Base-by-base conservation (phyloP, 2,797 vertebrate species). In the Catharus ustulatus region DNA sequence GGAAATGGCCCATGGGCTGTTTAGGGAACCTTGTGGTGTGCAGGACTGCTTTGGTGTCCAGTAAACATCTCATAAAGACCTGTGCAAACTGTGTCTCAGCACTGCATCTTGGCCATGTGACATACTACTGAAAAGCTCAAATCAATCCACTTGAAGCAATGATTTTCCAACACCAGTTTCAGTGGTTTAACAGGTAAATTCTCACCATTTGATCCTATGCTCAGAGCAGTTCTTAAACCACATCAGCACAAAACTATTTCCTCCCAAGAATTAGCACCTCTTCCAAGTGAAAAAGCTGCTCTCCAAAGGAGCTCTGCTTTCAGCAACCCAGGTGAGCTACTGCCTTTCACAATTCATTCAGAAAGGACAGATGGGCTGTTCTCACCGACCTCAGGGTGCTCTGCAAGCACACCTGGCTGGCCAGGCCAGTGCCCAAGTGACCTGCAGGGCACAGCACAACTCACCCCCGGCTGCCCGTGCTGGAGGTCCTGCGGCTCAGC, bases 391-490 rank as follows among this genome's bases (percentile, higher is more conserved):
- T 0, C 42, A 29, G 54, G 46, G 34, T 61, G 64, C 58, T 81
- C 85, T 80, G 51, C 34, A 63, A 1, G 13, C 77, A 30, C 15
- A 3, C 3, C 61, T 55, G 63, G 36, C 55, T 43, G 84, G 22
- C n/a, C 81, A 51, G 38, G 32, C 15, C 71, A 36, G 5, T 29
- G 69, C 13, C 13, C 0, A 0, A 10, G 46, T 15, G 84, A 21
- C n/a, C 54, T 16, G 23, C 21, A 14, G 42, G 71, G 57, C 68
- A 14, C 54, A 66, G 52, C 1, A 1, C 69, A 97, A 90, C 98
- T 97, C 93, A 99, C 99, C 99, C 99, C 45, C 99, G 98, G 79
- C 99, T 99, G 92, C 99, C 99, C 2, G 99, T 98, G 20, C 99
- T 99, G 95, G 99, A 99, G 0, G 99, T 99, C 85, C 99, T 98